Conservation (phyloP, 2,797 vertebrate genomes). For the Labroides dimidiatus region DNA sequence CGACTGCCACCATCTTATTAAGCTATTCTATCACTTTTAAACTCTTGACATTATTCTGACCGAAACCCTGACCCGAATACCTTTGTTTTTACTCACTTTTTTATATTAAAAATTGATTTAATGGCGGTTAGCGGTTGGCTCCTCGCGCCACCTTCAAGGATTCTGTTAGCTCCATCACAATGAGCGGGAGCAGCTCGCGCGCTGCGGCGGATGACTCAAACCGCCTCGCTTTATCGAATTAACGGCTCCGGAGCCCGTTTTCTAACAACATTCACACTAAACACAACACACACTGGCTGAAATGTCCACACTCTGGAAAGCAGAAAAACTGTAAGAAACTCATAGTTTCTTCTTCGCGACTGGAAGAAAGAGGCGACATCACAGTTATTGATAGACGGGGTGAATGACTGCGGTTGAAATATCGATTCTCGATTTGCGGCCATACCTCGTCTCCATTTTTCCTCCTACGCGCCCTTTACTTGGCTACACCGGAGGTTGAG, state of each 20-base stretch:
- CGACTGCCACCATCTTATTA: conserved; percentile 6
- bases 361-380: conserved; percentile 52
- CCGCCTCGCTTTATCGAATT: conserved; percentile 72
- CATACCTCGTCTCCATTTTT: conserved; percentile 69
- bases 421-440: conserved; percentile 82
- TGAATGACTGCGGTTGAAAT: conserved; percentile 82
- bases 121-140: not conserved
- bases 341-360: conserved; percentile 13
- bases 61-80: not conserved
- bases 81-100: not conserved
- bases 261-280: conserved; percentile 20
- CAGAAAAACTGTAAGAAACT: conserved; percentile 11
- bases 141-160: conserved; percentile 37
- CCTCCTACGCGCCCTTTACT: conserved; percentile 18
- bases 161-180: conserved; percentile 56
- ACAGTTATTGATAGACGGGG: conserved; percentile 73
- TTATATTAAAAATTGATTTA: not conserved
- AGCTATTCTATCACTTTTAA: not conserved
- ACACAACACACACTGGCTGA: conserved; percentile 1
- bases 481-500: conserved; percentile 11
- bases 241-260: conserved; percentile 42
- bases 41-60: not conserved
- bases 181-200: conserved; percentile 67
- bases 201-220: conserved; percentile 81
- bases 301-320: not conserved